A percentile compares a stretch with the other conserved stretches of the same genome.
Evolutionary conservation across 2,888 invertebrate species (phyloP).

Genomic region (Salpingus planirostris): DNA sequence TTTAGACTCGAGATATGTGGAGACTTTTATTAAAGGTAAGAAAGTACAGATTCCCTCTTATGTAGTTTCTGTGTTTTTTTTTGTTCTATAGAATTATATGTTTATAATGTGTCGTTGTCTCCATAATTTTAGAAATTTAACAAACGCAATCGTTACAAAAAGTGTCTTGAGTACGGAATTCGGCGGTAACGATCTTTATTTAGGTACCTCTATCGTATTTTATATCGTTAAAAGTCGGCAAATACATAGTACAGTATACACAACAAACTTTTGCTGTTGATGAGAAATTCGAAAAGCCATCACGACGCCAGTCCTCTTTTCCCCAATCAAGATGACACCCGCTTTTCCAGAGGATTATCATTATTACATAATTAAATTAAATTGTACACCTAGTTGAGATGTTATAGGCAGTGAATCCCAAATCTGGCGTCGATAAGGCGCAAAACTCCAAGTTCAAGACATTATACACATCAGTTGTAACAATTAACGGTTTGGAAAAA

Average conservation of each 20-base stretch:
- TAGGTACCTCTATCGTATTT: too few relatives aligned
- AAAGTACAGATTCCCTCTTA: slow-evolving; percentile 20
- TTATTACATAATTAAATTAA: too few relatives aligned
- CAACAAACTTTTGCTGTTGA: too few relatives aligned
- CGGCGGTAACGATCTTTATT: slow-evolving; percentile 31
- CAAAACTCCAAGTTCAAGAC: slow-evolving; percentile 6
- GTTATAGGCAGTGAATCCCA: background rate
- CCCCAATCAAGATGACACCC: too few relatives aligned
- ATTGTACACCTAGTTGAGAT: background rate
- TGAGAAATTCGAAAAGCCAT: too few relatives aligned
- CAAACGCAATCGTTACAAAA: slow-evolving; percentile 29
- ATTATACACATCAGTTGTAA: slow-evolving; percentile 12
- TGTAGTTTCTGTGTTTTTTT: slow-evolving; percentile 11
- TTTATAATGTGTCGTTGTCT: slow-evolving; percentile 42
- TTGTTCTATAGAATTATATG: slow-evolving; percentile 21
- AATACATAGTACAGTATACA: too few relatives aligned
- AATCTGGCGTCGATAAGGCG: background rate
- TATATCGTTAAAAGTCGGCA: too few relatives aligned
- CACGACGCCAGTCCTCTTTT: too few relatives aligned
- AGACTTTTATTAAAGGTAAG: slow-evolving; percentile 12
- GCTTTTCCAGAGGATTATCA: too few relatives aligned
- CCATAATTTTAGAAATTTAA: slow-evolving; percentile 31
- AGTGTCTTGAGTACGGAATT: slow-evolving; percentile 28
- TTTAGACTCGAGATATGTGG: too few relatives aligned
- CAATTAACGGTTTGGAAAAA: too few relatives aligned